Evolutionary conservation across 2,888 invertebrate species (phyloP).

Genomic region (Crioceris asparagi): DNA sequence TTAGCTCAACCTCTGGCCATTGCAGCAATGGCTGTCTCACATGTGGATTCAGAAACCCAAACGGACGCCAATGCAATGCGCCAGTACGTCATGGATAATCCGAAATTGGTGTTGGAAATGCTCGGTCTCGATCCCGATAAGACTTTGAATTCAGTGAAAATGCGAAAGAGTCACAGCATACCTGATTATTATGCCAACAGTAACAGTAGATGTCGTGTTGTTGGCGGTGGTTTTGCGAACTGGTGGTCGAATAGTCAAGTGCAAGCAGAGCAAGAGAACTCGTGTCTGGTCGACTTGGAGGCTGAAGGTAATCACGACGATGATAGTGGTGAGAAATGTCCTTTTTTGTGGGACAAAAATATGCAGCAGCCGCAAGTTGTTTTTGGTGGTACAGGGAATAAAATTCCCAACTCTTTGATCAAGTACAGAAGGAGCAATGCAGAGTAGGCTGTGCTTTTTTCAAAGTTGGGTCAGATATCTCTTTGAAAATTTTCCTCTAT

Average conservation of each 20-base stretch:
- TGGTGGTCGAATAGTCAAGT: conserved; percentile 7
- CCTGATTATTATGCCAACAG: too few species aligned
- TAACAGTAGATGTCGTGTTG: conserved; percentile 13
- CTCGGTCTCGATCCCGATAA: conserved; percentile 57
- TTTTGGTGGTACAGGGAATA: conserved; percentile 14
- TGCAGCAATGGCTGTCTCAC: conserved; percentile 6
- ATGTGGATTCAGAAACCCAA: conserved; percentile 44
- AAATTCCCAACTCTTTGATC: conserved; percentile 15
- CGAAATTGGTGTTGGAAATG: conserved; percentile 59
- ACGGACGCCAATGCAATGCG: conserved; percentile 53
- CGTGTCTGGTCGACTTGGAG: conserved; percentile 20
- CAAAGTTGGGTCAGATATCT: too few species aligned
- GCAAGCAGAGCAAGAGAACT: conserved; percentile 10
- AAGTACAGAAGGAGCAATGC: conserved; percentile 22
- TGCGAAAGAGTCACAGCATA: conserved; percentile 29
- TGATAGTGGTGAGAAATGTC: conserved; percentile 22
- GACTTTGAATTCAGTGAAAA: conserved; percentile 27
- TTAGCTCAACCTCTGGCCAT: conserved; percentile 29
- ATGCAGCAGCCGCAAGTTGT: conserved; percentile 22
- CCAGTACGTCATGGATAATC: conserved; percentile 60
- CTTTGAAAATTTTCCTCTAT: too few species aligned
- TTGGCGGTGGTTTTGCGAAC: conserved; percentile 11
- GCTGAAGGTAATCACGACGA: conserved; percentile 20
- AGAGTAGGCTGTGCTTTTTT: too few species aligned
- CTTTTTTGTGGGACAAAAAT: conserved; percentile 28